phyloP scores from a whole-genome alignment of 2,797 vertebrate genomes.

The Tarsius wallacei region DNA sequence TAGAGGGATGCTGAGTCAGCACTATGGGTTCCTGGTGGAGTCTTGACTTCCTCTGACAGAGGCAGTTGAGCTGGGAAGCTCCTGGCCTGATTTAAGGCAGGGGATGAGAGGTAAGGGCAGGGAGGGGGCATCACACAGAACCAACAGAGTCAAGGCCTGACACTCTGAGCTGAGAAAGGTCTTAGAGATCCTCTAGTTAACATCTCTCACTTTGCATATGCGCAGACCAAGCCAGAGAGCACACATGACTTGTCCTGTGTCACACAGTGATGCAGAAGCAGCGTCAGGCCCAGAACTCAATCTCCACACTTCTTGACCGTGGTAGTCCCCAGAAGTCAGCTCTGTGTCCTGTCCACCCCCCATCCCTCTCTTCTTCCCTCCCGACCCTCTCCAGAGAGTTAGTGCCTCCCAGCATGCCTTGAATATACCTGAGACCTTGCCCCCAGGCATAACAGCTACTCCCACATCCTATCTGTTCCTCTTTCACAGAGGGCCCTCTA shows the following conservation, averaged over 20 bases:
- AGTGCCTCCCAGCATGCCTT: background rate
- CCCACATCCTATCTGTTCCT: background rate
- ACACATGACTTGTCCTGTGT: background rate
- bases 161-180: background rate
- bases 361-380: background rate
- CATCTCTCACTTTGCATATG: background rate
- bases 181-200: background rate
- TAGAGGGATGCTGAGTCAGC: background rate
- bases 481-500: background rate
- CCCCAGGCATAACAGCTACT: background rate
- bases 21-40: background rate
- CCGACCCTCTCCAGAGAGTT: background rate
- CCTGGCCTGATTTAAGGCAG: background rate
- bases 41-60: background rate
- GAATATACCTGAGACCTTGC: background rate
- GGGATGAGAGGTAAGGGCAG: accelerated
- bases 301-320: background rate
- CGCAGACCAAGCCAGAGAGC: background rate
- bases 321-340: background rate
- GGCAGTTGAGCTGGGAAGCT: no score
- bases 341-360: background rate
- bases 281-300: background rate
- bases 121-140: background rate
- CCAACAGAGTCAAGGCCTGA: background rate
- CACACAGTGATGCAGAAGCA: background rate